Conservation (phyloP, 2,888 invertebrate genomes). For the Drosophila parthenogenetica region DNA sequence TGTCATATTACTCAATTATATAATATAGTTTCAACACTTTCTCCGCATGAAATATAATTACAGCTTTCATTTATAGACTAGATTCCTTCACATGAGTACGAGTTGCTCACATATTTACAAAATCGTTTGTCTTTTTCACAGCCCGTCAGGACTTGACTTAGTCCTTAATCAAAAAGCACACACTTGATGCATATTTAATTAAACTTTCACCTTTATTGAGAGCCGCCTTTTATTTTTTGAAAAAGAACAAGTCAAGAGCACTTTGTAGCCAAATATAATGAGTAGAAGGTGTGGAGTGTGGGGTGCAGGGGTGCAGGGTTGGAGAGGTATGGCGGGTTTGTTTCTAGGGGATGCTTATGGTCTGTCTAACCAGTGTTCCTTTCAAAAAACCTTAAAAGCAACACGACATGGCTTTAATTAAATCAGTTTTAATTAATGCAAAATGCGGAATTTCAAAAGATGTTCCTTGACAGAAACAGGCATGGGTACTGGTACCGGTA, state of each 20-base stretch:
- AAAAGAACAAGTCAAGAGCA: conserved; percentile 49
- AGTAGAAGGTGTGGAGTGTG: not conserved
- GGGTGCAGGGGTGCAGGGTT: no score
- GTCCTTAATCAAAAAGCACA: conserved; percentile 61
- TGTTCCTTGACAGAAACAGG: conserved; percentile 38
- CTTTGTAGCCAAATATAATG: conserved; percentile 29
- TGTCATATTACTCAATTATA: no score
- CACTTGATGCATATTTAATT: conserved; percentile 75
- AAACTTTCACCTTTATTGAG: conserved; percentile 64
- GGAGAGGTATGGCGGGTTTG: no score
- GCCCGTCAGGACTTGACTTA: conserved; percentile 32
- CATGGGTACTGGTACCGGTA: conserved; percentile 16
- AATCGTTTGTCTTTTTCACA: conserved; percentile 2
- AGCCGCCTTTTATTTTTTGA: not conserved
- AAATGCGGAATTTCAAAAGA: conserved; percentile 79
- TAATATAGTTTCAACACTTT: not conserved
- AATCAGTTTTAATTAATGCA: conserved; percentile 83
- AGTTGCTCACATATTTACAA: not conserved
- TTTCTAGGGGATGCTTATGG: conserved; percentile 6
- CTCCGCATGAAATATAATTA: not conserved
- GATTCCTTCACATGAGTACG: conserved; percentile 6
- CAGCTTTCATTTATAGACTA: not conserved
- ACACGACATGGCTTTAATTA: conserved; percentile 74
- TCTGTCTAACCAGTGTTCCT: conserved; percentile 30
- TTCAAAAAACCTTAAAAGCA: conserved; percentile 60